Evolutionary conservation across 2,113 vertebrate species (phyloP).

Genomic region (Takifugu flavidus): DNA sequence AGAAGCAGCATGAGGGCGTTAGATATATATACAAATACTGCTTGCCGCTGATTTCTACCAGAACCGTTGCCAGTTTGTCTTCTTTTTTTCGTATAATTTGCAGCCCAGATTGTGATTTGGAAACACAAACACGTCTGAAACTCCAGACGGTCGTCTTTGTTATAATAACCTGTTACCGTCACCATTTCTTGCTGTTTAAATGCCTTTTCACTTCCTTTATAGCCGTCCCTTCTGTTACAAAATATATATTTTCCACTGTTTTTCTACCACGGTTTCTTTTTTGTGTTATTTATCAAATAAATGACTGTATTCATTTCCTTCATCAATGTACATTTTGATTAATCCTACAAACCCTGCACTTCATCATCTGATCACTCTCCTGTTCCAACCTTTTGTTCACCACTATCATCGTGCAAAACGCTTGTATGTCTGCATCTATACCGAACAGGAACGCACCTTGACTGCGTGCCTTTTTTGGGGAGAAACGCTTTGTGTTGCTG

Average conservation of each 20-base stretch:
- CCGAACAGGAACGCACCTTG: slow-evolving; percentile 13
- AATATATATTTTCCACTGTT: slow-evolving; percentile 36
- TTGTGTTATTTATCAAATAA: slow-evolving; percentile 39
- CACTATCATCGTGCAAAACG: neutral
- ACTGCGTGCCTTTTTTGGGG: slow-evolving; percentile 14
- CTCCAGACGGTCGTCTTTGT: no score
- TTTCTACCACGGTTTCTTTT: neutral
- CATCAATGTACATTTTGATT: neutral
- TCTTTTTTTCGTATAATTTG: neutral
- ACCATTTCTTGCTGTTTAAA: neutral
- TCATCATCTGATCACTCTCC: neutral
- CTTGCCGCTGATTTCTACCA: slow-evolving; percentile 1
- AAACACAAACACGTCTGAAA: neutral
- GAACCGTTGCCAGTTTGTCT: neutral
- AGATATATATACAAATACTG: slow-evolving; percentile 3
- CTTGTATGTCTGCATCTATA: neutral
- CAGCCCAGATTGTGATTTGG: slow-evolving; percentile 6
- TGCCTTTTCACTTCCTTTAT: neutral
- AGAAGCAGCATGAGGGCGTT: accelerated
- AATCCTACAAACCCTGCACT: neutral
- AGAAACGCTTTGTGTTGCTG: slow-evolving; percentile 7
- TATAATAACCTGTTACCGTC: neutral
- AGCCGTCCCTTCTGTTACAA: slow-evolving; percentile 32
- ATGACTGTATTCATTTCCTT: neutral
- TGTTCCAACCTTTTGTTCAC: neutral